phyloP scores from a whole-genome alignment of 2,888 invertebrate genomes.

The Eupelmus urozonus region DNA sequence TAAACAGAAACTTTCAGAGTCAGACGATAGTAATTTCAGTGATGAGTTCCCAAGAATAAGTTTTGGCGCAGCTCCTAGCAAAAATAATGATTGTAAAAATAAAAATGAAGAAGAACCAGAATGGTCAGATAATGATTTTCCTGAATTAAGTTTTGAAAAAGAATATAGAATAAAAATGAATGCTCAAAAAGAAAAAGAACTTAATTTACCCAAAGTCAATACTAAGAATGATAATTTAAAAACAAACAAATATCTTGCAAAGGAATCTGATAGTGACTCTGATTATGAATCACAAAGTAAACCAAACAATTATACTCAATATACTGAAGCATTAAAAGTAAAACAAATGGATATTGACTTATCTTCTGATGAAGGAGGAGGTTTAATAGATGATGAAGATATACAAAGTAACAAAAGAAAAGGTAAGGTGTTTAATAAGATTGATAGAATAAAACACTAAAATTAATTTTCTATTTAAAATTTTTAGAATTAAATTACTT shows the following conservation, averaged over 20 bases:
- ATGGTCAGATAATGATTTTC: neutral
- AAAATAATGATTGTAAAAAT: too few relatives aligned
- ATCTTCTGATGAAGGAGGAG: conserved; percentile 34
- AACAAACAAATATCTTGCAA: neutral
- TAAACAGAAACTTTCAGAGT: neutral
- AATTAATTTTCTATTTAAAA: neutral
- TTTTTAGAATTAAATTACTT: neutral
- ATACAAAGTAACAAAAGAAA: conserved; percentile 13
- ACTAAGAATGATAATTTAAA: conserved; percentile 12
- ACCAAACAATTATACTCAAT: conserved; percentile 48
- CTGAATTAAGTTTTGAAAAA: neutral
- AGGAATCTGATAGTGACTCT: conserved; percentile 33
- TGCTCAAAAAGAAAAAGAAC: neutral
- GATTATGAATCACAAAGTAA: conserved; percentile 60
- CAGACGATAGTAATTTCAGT: conserved; percentile 16
- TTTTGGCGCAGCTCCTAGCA: neutral
- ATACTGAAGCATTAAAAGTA: neutral
- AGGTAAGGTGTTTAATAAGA: conserved; percentile 18
- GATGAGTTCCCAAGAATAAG: conserved; percentile 21
- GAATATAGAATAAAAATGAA: neutral
- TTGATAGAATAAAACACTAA: too few relatives aligned
- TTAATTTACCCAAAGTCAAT: neutral
- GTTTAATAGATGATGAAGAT: neutral
- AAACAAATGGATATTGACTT: conserved; percentile 29
- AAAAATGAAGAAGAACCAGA: neutral